These are phyloP conservation scores for Chelonoidis abingdonii DNA, from an alignment of 2,113 vertebrate genomes.

Conservation along the genomic window DNA sequence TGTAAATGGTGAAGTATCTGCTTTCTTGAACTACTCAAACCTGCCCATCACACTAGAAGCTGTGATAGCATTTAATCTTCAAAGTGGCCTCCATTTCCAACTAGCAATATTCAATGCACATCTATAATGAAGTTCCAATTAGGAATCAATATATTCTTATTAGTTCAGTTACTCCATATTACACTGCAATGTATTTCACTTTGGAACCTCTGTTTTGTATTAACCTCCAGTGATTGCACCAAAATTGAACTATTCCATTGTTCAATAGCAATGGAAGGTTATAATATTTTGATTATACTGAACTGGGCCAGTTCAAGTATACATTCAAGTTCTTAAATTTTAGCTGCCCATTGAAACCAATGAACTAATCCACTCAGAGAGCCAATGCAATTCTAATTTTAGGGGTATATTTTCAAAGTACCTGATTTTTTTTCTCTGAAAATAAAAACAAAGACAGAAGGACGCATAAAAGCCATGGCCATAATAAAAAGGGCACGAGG, in stretches of 20 bases:
- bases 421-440: background rate
- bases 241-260: background rate
- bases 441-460: background rate
- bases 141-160: background rate
- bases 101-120: background rate
- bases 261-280: background rate
- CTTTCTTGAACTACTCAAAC: background rate
- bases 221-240: background rate
- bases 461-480: background rate
- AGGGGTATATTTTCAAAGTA: background rate
- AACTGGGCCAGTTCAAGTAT: background rate
- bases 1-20: background rate
- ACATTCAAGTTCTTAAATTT: background rate
- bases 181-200: rapidly evolving
- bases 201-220: background rate
- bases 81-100: background rate
- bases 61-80: background rate
- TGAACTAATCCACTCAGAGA: background rate
- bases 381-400: background rate
- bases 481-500: background rate
- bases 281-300: background rate
- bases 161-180: background rate
- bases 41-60: rapidly evolving
- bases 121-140: background rate
- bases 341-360: background rate